phyloP scores from a whole-genome alignment of 2,797 vertebrate species.

The Rhinella marina region DNA sequence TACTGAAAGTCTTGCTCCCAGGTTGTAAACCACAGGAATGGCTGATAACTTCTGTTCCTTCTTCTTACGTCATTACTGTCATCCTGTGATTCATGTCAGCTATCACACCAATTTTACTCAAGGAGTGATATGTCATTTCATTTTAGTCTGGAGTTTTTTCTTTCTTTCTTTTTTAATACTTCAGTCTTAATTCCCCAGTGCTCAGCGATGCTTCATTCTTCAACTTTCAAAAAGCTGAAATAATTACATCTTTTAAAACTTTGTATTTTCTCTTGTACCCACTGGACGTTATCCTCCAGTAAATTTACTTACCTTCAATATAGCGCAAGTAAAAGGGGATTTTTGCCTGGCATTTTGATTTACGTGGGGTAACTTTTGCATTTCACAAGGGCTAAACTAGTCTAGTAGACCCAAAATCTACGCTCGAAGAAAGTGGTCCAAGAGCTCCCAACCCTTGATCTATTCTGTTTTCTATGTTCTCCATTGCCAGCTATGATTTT shows the following conservation, averaged over 20 bases:
- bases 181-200: not conserved
- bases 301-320: not conserved
- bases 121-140: not conserved
- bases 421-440: too few species aligned
- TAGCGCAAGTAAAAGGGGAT: not conserved
- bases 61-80: not conserved
- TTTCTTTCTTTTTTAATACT: not conserved
- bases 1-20: not conserved
- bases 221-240: not conserved
- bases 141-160: too few species aligned
- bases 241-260: conserved; percentile 1
- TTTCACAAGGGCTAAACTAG: not conserved
- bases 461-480: too few species aligned
- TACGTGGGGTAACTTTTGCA: not conserved
- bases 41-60: not conserved
- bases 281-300: not conserved
- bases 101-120: not conserved
- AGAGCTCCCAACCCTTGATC: too few species aligned
- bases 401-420: too few species aligned
- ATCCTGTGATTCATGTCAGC: not conserved
- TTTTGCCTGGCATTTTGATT: not conserved
- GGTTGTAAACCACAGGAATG: not conserved
- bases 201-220: not conserved
- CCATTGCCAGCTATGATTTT: too few species aligned
- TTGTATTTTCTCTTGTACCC: not conserved